These are phyloP conservation scores for Meteorus cinctellus DNA, from an alignment of 2,888 invertebrate species.

Conservation along the genomic window DNA sequence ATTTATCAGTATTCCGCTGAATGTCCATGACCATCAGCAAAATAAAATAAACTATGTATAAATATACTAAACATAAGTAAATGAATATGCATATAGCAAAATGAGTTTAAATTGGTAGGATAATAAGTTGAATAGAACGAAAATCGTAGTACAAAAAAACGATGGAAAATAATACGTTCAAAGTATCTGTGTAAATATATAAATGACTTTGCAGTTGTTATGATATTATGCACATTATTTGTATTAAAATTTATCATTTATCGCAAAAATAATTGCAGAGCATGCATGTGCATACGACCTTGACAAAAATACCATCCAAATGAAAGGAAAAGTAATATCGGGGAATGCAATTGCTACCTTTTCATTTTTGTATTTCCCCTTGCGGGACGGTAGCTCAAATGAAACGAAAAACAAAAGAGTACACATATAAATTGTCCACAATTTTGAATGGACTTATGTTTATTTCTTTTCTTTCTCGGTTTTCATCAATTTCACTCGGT, in stretches of 20 bases:
- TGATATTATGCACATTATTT: slow-evolving; percentile 1
- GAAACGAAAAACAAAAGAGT: too few relatives aligned
- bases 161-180: slow-evolving; percentile 61
- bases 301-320: too few relatives aligned
- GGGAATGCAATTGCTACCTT: too few relatives aligned
- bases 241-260: slow-evolving; percentile 4
- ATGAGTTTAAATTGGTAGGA: slow-evolving; percentile 21
- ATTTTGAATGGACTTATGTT: too few relatives aligned
- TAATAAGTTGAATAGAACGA: slow-evolving; percentile 36
- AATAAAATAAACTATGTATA: neutral
- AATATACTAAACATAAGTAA: neutral
- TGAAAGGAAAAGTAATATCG: too few relatives aligned
- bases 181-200: slow-evolving; percentile 60
- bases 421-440: too few relatives aligned
- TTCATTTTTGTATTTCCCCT: too few relatives aligned
- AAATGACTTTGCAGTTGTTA: slow-evolving; percentile 37
- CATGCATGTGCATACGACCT: too few relatives aligned
- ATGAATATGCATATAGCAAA: neutral
- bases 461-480: too few relatives aligned
- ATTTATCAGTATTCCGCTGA: slow-evolving; percentile 52
- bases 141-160: slow-evolving; percentile 34
- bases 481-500: too few relatives aligned
- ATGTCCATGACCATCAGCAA: slow-evolving; percentile 27
- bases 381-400: too few relatives aligned
- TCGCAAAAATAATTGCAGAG: neutral